These are phyloP conservation scores for Lissocephala sabroskyi DNA, from an alignment of 2,888 invertebrate species.

Conservation along the genomic window DNA sequence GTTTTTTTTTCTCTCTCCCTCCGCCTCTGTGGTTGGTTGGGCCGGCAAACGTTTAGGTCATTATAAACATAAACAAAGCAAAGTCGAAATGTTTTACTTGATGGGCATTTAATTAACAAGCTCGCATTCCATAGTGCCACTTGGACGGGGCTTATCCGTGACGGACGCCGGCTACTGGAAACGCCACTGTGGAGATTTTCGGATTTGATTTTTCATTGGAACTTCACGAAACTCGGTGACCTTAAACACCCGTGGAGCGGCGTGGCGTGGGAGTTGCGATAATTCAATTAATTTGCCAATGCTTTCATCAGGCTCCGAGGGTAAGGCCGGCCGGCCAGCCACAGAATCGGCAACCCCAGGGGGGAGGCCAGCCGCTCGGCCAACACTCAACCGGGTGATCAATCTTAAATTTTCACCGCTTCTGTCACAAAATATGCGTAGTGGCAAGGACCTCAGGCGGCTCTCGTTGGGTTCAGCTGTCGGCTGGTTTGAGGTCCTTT, in stretches of 20 bases:
- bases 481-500: too few relatives aligned
- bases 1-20: too few relatives aligned
- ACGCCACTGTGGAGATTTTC: too few relatives aligned
- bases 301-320: conserved; percentile 15
- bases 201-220: conserved; percentile 10
- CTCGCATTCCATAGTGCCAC: not conserved
- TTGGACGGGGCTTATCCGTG: not conserved
- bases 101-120: conserved; percentile 5
- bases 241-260: conserved; percentile 11
- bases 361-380: conserved; percentile 33
- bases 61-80: conserved; percentile 1
- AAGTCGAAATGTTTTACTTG: conserved; percentile 6
- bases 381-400: conserved; percentile 69
- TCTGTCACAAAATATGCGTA: conserved; percentile 69
- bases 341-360: conserved; percentile 11
- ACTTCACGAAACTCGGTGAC: conserved; percentile 23
- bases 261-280: conserved; percentile 20
- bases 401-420: conserved; percentile 73
- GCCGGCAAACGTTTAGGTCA: too few relatives aligned
- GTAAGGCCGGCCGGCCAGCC: too few relatives aligned
- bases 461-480: conserved; percentile 34
- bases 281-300: conserved; percentile 34
- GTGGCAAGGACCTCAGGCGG: conserved; percentile 48
- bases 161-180: not conserved
- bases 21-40: too few relatives aligned